These are phyloP conservation scores for Julus scanicus DNA, from an alignment of 2,888 invertebrate species.

Conservation along the genomic window DNA sequence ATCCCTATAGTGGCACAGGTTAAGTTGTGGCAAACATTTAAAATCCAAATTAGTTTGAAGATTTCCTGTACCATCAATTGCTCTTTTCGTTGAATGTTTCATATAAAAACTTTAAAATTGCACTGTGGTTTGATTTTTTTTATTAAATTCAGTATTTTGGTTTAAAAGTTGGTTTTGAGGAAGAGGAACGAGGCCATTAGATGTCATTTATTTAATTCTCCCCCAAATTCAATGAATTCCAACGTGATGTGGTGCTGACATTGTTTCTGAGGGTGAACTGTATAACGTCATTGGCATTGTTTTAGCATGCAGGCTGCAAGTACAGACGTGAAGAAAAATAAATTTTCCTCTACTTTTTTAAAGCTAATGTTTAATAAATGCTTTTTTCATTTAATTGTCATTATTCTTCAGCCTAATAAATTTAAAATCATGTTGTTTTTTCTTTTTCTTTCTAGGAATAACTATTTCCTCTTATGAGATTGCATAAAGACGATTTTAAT, in stretches of 20 bases:
- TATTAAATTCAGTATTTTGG: background rate
- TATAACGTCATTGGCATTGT: background rate
- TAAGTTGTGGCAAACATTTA: background rate
- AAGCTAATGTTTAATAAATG: background rate
- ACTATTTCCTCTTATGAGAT: background rate
- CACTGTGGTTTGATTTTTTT: background rate
- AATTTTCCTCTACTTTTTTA: background rate
- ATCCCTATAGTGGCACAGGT: background rate
- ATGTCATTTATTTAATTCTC: conserved; percentile 22
- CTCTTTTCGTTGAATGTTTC: conserved; percentile 4
- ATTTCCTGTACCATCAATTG: conserved; percentile 42
- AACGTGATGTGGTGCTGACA: background rate
- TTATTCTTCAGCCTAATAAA: background rate
- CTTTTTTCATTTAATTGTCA: background rate
- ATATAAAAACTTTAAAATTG: background rate
- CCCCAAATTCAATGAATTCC: conserved; percentile 1
- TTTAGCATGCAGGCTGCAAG: conserved; percentile 12
- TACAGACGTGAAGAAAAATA: background rate
- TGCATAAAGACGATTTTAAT: background rate
- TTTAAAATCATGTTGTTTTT: background rate
- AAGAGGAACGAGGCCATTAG: background rate
- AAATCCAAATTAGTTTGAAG: conserved; percentile 36
- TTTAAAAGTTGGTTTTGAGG: background rate
- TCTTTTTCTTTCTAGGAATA: background rate
- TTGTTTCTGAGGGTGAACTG: background rate